Evolutionary conservation across 1,140 invertebrate genomes (phyloP).

Genomic region (Orchestia grillus): DNA sequence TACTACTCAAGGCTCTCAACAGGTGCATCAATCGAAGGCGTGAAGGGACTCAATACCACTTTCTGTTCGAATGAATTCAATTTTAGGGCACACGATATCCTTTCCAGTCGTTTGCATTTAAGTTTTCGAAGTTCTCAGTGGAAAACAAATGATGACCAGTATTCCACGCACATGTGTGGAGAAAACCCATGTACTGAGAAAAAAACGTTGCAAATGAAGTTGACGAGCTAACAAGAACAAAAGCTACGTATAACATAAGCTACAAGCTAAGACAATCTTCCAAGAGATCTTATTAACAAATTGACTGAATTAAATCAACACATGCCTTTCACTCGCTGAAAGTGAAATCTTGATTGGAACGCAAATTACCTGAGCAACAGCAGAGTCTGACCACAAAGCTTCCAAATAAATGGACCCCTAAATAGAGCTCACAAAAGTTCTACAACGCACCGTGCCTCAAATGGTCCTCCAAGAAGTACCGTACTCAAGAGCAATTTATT

Average conservation of each 20-base stretch:
- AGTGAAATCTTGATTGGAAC: background rate
- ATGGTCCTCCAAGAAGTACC: background rate
- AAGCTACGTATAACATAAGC: background rate
- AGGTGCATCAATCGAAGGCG: too few relatives aligned
- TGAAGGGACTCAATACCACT: too few relatives aligned
- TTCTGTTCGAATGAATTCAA: too few relatives aligned
- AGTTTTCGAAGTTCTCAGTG: too few relatives aligned
- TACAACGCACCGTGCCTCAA: background rate
- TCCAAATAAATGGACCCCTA: background rate
- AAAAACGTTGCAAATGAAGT: too few relatives aligned
- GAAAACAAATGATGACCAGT: too few relatives aligned
- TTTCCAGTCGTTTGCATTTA: too few relatives aligned
- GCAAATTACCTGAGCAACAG: background rate
- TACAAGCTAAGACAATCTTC: background rate
- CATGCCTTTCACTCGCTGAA: background rate
- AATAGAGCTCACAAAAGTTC: background rate
- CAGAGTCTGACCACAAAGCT: background rate
- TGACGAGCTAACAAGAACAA: too few relatives aligned
- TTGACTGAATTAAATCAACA: conserved; percentile 2
- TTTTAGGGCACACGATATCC: too few relatives aligned
- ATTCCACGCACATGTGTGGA: too few relatives aligned
- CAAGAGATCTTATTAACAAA: background rate
- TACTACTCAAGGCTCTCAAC: too few relatives aligned
- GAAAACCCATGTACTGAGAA: too few relatives aligned
- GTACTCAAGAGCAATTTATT: background rate